Evolutionary conservation across 2,888 invertebrate species (phyloP), one percentile per base, ranked within the genome.

Genomic region (Tenthredo distinguenda): DNA sequence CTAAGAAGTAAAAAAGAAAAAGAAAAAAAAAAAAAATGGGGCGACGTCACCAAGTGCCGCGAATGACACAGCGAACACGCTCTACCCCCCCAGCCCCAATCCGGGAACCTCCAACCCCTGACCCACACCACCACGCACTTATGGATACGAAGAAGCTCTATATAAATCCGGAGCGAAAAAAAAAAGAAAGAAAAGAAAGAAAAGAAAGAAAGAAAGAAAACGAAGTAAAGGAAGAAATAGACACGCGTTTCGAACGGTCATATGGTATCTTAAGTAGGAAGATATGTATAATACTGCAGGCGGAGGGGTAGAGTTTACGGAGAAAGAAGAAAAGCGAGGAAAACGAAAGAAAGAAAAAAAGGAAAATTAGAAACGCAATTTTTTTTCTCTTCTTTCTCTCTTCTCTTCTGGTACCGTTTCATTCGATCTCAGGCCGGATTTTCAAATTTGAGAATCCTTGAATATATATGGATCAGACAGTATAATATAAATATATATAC

Each of bases 41-140:
- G 90, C 88, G 90, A 90, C 88, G 90, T 91, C 90, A 89, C 90
- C 88, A 89, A 89, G 87, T 88, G 89, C 88, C 89, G 88, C 89
- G 88, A 84, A 86, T 86, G 87, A 86, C 85, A 86, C 86, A 87
- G 86, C 84, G 84, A 84, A 79, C 65, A 74, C 72, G 43, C 43
- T 43, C 72, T 21, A 34, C 34, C 68, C 5, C 34, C 68, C 47
- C 26, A 50, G 15, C 2, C 6, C 47, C 21, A 21, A 74, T 40
- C 15, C 58, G 1, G 0, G n/a, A n/a, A 58, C 58, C 58, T 7
- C 58, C 6, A 9, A 21, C 58, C 55, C 55, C 55, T n/a, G n/a
- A 55, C 68, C 68, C 26, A 31, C 34, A 9, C 31, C 26, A 31
- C n/a, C n/a, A 62, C 68, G 71, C 71, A 71, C 71, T 71, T 71